phyloP scores from a whole-genome alignment of 1,140 invertebrate genomes.

The Microplitis demolitor region DNA sequence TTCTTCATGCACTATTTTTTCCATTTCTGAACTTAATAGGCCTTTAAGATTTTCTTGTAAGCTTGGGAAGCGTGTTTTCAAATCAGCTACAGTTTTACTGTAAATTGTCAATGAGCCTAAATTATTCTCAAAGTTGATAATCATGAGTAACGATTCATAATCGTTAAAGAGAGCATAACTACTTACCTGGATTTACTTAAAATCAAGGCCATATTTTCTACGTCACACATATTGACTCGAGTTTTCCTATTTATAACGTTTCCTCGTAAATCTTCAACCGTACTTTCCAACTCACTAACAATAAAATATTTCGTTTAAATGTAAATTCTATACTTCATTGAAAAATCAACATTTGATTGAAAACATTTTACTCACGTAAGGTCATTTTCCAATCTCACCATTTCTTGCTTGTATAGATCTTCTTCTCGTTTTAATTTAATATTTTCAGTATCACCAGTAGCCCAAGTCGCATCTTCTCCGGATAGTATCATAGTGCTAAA shows the following conservation, averaged over 20 bases:
- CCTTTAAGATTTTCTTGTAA: slow-evolving; percentile 88
- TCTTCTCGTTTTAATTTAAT: slow-evolving; percentile 75
- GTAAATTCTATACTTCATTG: not conserved
- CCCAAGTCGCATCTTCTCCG: slow-evolving; percentile 68
- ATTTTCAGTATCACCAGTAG: slow-evolving; percentile 67
- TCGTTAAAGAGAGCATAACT: not conserved
- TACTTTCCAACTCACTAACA: slow-evolving; percentile 85
- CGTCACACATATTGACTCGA: slow-evolving; percentile 93
- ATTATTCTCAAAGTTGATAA: not conserved
- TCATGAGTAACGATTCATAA: no score
- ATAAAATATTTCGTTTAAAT: not conserved
- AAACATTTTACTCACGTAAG: slow-evolving; percentile 67
- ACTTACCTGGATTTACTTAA: slow-evolving; percentile 79
- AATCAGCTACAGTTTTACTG: slow-evolving; percentile 92
- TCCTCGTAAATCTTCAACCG: slow-evolving; percentile 90
- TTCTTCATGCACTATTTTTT: slow-evolving; percentile 90
- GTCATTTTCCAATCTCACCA: slow-evolving; percentile 88
- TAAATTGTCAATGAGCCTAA: not conserved
- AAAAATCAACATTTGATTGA: slow-evolving; percentile 24
- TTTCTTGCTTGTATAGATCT: slow-evolving; percentile 89
- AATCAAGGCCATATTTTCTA: slow-evolving; percentile 94
- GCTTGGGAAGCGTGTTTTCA: slow-evolving; percentile 89
- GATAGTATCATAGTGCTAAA: slow-evolving; percentile 68
- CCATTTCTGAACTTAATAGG: slow-evolving; percentile 90
- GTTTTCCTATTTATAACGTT: slow-evolving; percentile 95